Percentiles rank a stretch among this genome's conserved stretches.
Evolutionary conservation across 1,140 invertebrate species (phyloP).

Genomic region (Spodoptera frugiperda): DNA sequence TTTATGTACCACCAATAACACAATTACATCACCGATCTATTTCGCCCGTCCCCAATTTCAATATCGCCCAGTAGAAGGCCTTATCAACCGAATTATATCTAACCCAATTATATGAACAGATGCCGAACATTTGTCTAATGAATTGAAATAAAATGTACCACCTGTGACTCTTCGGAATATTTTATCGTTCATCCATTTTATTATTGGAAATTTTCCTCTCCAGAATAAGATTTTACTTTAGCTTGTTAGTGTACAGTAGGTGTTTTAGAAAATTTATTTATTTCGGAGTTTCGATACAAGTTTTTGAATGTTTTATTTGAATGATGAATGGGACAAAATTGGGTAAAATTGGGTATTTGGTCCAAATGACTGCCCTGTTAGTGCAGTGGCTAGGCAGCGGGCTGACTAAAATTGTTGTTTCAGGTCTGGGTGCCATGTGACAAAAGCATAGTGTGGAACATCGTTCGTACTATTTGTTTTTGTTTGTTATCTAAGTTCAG

Average conservation of each 20-base stretch:
- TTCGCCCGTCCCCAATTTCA: conserved; percentile 1
- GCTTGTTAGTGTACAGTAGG: neutral
- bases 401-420: too few relatives aligned
- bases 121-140: conserved; percentile 34
- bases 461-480: too few relatives aligned
- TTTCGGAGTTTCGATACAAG: neutral
- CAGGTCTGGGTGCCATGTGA: too few relatives aligned
- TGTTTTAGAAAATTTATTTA: neutral
- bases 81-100: conserved; percentile 10
- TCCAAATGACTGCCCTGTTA: too few relatives aligned
- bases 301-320: neutral
- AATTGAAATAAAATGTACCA: conserved; percentile 41
- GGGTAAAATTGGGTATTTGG: too few relatives aligned
- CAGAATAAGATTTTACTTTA: neutral
- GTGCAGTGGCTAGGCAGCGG: too few relatives aligned
- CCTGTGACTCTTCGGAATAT: conserved; percentile 22
- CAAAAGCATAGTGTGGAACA: too few relatives aligned
- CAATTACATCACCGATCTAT: neutral
- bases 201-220: conserved; percentile 7
- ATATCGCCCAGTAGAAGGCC: neutral
- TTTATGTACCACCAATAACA: neutral
- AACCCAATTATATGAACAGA: conserved; percentile 38
- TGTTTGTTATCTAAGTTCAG: too few relatives aligned
- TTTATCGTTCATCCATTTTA: conserved; percentile 26
- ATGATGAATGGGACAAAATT: too few relatives aligned